Evolutionary conservation across 2,797 vertebrate species (phyloP).

Genomic region (Lepus townsendii): DNA sequence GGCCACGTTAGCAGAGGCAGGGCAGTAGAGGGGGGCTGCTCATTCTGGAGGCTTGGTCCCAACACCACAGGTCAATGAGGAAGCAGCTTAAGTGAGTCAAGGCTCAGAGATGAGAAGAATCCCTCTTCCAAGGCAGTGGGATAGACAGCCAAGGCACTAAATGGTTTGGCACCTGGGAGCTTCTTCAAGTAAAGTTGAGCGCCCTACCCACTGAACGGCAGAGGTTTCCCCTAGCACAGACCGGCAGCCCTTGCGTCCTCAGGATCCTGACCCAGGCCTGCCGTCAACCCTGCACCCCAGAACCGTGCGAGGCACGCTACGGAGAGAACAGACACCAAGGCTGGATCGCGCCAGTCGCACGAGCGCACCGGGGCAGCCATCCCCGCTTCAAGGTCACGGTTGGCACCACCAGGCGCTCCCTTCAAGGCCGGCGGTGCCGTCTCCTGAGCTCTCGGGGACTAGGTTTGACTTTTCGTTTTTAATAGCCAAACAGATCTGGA

Average conservation of each 20-base stretch:
- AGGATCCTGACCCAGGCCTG: not conserved
- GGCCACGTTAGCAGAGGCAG: not conserved
- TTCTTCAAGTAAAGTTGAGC: conserved; percentile 79
- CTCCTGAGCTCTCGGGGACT: not conserved
- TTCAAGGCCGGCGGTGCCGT: not conserved
- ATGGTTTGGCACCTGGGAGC: conserved; percentile 84
- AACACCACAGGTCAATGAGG: conserved; percentile 47
- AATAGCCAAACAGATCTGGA: not conserved
- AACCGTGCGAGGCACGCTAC: not conserved
- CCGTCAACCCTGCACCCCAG: not conserved
- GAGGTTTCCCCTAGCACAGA: not conserved
- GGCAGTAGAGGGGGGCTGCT: not conserved
- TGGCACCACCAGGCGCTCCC: not conserved
- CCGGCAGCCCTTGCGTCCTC: not conserved
- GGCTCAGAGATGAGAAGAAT: conserved; percentile 64
- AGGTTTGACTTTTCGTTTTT: not conserved
- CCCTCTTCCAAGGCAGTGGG: conserved; percentile 70
- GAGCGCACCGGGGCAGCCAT: too few relatives aligned
- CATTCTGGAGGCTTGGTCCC: conserved; percentile 62
- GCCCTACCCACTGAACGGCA: not conserved
- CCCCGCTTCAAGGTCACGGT: too few relatives aligned
- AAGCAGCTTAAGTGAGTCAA: not conserved
- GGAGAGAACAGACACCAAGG: too few relatives aligned
- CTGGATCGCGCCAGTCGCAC: too few relatives aligned
- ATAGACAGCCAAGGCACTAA: conserved; percentile 82